Percentiles rank a stretch among this genome's conserved stretches.
These are phyloP conservation scores for Kryptopterus vitreolus DNA, from an alignment of 2,797 vertebrate species.

Conservation along the genomic window DNA sequence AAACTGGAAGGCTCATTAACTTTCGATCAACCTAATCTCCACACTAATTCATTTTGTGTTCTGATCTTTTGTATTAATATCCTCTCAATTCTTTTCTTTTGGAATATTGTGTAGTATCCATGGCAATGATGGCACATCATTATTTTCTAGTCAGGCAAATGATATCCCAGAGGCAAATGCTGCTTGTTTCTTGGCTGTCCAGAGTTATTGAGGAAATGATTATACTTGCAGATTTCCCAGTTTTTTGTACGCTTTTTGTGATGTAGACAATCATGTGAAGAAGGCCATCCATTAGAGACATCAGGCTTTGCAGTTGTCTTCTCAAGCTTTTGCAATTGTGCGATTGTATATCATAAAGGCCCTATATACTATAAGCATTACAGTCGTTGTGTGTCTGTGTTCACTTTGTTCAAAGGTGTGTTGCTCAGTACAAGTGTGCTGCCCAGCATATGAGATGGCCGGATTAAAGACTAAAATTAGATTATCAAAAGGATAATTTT, in stretches of 20 bases:
- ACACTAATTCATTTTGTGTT: constrained; percentile 74
- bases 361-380: constrained; percentile 40
- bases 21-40: constrained; percentile 71
- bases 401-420: neutral
- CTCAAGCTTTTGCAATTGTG: constrained; percentile 58
- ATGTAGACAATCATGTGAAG: constrained; percentile 79
- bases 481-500: constrained; percentile 36
- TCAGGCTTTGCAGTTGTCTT: constrained; percentile 70
- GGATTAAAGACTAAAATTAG: constrained; percentile 65
- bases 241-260: constrained; percentile 70
- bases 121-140: constrained; percentile 77
- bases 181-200: constrained; percentile 62
- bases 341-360: constrained; percentile 58
- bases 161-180: constrained; percentile 71
- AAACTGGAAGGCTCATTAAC: constrained; percentile 71
- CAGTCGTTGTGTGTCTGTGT: neutral
- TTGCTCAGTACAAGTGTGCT: neutral
- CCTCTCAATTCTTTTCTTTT: constrained; percentile 51
- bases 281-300: constrained; percentile 77
- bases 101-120: constrained; percentile 63
- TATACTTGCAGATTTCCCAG: constrained; percentile 76
- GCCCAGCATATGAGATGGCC: constrained; percentile 23
- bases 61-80: constrained; percentile 72
- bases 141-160: constrained; percentile 76
- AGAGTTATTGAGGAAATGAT: constrained; percentile 70